phyloP scores from a whole-genome alignment of 2,888 invertebrate species.

The Seira musarum region DNA sequence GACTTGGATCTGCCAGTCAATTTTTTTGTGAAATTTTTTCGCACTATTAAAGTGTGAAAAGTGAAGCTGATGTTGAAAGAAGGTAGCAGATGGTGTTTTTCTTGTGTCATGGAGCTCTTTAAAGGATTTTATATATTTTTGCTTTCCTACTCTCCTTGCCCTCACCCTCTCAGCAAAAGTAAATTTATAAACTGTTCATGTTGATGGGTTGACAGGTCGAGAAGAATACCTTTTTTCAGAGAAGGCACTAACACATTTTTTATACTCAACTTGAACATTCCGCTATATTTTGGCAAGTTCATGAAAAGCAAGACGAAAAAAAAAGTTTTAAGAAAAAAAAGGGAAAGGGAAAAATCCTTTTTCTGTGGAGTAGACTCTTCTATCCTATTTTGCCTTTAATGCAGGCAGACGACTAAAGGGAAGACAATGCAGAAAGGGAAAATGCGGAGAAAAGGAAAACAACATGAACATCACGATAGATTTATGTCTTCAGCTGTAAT shows the following conservation, averaged over 20 bases:
- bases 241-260: background rate
- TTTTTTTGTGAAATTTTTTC: background rate
- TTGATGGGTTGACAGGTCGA: conserved; percentile 26
- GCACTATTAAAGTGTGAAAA: background rate
- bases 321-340: too few relatives aligned
- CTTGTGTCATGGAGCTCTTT: background rate
- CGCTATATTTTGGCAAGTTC: background rate
- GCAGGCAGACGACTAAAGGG: too few relatives aligned
- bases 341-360: conserved; percentile 8
- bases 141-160: too few relatives aligned
- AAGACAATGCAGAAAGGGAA: conserved; percentile 13
- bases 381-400: too few relatives aligned
- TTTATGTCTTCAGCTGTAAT: conserved; percentile 41
- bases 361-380: too few relatives aligned
- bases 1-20: background rate
- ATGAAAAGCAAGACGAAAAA: background rate
- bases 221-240: conserved; percentile 26
- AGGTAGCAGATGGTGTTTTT: background rate
- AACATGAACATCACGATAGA: conserved; percentile 38
- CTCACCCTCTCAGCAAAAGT: background rate
- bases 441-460: background rate
- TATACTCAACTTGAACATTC: background rate
- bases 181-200: conserved; percentile 41
- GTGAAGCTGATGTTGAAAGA: background rate
- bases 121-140: background rate